A percentile compares a stretch with the other conserved stretches of the same genome.
phyloP scores from a whole-genome alignment of 2,888 invertebrate species.

The Calameuta filiformis region DNA sequence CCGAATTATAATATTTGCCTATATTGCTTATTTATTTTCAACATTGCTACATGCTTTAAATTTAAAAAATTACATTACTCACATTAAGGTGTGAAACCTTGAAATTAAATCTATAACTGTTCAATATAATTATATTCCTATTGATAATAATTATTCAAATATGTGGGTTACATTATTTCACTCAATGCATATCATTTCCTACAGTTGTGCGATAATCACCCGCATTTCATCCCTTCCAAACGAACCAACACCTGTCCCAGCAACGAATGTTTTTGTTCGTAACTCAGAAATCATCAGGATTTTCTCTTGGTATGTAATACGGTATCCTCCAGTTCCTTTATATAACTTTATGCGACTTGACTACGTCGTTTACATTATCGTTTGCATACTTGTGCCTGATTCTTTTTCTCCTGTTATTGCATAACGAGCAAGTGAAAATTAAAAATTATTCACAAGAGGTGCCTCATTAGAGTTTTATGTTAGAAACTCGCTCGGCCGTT shows the following conservation, averaged over 20 bases:
- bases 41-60: neutral
- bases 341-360: neutral
- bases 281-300: neutral
- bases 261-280: constrained; percentile 51
- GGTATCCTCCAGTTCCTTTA: neutral
- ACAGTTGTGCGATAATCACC: constrained; percentile 11
- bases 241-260: constrained; percentile 54
- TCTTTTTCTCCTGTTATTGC: neutral
- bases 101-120: neutral
- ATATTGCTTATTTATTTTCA: neutral
- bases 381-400: neutral
- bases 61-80: neutral
- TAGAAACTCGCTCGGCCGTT: constrained; percentile 63
- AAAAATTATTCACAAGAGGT: neutral
- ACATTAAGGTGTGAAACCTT: neutral
- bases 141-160: neutral
- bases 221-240: constrained; percentile 19
- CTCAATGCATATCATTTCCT: neutral
- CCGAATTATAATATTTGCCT: neutral
- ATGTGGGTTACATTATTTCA: neutral
- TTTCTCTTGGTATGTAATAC: neutral
- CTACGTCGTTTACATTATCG: neutral
- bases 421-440: neutral
- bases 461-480: constrained; percentile 44
- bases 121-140: neutral